A percentile compares a stretch with the other conserved stretches of the same genome.
Evolutionary conservation across 1,140 invertebrate genomes (phyloP).

Genomic region (Himalopsyche phryganea): DNA sequence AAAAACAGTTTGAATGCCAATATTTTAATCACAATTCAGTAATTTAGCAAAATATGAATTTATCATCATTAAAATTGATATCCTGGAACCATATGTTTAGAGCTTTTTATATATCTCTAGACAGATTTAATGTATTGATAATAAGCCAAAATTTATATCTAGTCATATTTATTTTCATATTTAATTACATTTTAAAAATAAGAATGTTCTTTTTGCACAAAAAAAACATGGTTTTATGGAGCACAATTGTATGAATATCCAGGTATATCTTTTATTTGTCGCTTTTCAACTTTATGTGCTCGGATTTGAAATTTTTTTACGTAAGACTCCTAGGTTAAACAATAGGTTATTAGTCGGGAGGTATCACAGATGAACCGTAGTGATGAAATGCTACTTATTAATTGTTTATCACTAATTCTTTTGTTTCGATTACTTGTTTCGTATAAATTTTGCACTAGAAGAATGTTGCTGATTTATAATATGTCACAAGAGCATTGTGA

Average conservation of each 20-base stretch:
- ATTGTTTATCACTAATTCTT: constrained; percentile 14
- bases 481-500: constrained; percentile 23
- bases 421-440: constrained; percentile 1
- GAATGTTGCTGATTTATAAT: constrained; percentile 30
- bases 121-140: constrained; percentile 35
- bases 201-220: constrained; percentile 26
- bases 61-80: constrained; percentile 30
- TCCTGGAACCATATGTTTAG: constrained; percentile 35
- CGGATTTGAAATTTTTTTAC: constrained; percentile 32
- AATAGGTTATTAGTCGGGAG: constrained; percentile 20
- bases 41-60: constrained; percentile 25
- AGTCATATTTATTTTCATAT: constrained; percentile 37
- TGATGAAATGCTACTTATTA: constrained; percentile 13
- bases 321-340: constrained; percentile 29
- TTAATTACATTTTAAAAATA: constrained; percentile 34
- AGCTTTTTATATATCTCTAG: constrained; percentile 36
- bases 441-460: constrained; percentile 25
- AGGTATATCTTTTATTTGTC: constrained; percentile 25
- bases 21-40: constrained; percentile 26
- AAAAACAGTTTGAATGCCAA: constrained; percentile 21
- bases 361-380: constrained; percentile 19
- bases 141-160: constrained; percentile 37
- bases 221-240: constrained; percentile 26
- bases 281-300: constrained; percentile 27
- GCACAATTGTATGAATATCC: constrained; percentile 30